Percentiles rank a stretch among this genome's conserved stretches.
Evolutionary conservation across 64 coral and sea anemone species (phyloP).

Genomic region (Orbicella faveolata): DNA sequence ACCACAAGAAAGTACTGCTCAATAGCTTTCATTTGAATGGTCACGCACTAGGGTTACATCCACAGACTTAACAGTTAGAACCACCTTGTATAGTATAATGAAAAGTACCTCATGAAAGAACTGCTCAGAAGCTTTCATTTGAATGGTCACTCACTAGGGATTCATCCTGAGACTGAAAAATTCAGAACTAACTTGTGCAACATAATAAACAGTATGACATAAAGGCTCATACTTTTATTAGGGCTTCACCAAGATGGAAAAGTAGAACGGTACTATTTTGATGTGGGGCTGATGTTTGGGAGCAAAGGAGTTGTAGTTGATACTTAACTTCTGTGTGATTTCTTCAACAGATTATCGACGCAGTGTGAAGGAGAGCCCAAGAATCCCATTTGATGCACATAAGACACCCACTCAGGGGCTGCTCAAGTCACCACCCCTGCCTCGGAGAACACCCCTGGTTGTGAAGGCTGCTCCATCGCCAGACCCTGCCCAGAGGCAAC

Average conservation of each 20-base stretch:
- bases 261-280: too few relatives aligned
- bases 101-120: background rate
- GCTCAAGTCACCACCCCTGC: constrained; percentile 36
- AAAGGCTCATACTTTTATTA: too few relatives aligned
- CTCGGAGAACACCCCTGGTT: background rate
- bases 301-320: too few relatives aligned
- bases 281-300: too few relatives aligned
- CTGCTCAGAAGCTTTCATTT: too few relatives aligned
- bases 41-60: too few relatives aligned
- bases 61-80: background rate
- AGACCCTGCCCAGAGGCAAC: background rate
- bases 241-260: too few relatives aligned
- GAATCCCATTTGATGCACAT: constrained; percentile 83
- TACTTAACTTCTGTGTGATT: background rate
- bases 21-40: too few relatives aligned
- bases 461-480: background rate
- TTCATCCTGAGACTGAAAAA: too few relatives aligned
- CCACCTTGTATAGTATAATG: background rate
- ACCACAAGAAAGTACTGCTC: too few relatives aligned
- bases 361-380: constrained; percentile 79
- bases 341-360: constrained; percentile 72
- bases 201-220: background rate
- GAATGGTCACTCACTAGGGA: too few relatives aligned
- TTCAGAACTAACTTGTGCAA: too few relatives aligned
- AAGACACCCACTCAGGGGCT: constrained; percentile 64